A percentile compares a stretch with the other conserved stretches of the same genome.
Conservation (phyloP, 2,888 invertebrate species). For the Pandemis cinnamomeana region DNA sequence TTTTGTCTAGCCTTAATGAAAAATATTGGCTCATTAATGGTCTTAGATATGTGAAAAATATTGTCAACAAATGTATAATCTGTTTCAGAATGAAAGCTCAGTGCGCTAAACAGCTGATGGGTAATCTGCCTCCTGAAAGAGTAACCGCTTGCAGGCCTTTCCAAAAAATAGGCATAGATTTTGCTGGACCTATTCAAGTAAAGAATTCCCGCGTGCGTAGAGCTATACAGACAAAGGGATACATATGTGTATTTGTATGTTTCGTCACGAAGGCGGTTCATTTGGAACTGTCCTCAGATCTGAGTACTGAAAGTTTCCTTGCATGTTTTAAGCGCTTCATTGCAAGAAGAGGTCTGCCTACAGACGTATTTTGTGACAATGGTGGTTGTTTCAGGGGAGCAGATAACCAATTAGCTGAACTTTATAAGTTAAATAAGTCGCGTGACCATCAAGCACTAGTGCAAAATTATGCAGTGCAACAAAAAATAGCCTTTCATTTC, state of each 20-base stretch:
- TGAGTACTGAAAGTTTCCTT: slow-evolving; percentile 40
- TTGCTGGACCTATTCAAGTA: background rate
- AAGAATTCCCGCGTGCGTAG: slow-evolving; percentile 4
- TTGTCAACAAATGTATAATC: slow-evolving; percentile 29
- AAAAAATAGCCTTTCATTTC: too few relatives aligned
- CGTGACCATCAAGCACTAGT: too few relatives aligned
- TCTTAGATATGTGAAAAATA: slow-evolving; percentile 25
- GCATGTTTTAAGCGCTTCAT: slow-evolving; percentile 41
- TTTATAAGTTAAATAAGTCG: too few relatives aligned
- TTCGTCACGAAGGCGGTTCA: slow-evolving; percentile 42
- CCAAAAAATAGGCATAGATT: background rate
- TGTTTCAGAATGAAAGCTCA: slow-evolving; percentile 37
- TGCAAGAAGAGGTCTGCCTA: slow-evolving; percentile 29
- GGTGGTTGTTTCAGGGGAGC: too few relatives aligned
- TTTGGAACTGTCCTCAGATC: slow-evolving; percentile 38
- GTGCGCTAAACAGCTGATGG: slow-evolving; percentile 37
- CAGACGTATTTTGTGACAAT: slow-evolving; percentile 9
- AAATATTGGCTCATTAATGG: slow-evolving; percentile 33
- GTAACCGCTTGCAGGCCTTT: slow-evolving; percentile 31
- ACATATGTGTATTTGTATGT: slow-evolving; percentile 30
- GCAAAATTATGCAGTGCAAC: too few relatives aligned
- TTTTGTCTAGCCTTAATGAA: slow-evolving; percentile 20
- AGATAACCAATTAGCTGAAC: too few relatives aligned
- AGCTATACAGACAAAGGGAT: slow-evolving; percentile 21
- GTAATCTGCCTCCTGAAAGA: slow-evolving; percentile 27